Percentiles rank a stretch among this genome's conserved stretches.
phyloP scores from a whole-genome alignment of 2,888 invertebrate genomes.

The Patella pellucida region DNA sequence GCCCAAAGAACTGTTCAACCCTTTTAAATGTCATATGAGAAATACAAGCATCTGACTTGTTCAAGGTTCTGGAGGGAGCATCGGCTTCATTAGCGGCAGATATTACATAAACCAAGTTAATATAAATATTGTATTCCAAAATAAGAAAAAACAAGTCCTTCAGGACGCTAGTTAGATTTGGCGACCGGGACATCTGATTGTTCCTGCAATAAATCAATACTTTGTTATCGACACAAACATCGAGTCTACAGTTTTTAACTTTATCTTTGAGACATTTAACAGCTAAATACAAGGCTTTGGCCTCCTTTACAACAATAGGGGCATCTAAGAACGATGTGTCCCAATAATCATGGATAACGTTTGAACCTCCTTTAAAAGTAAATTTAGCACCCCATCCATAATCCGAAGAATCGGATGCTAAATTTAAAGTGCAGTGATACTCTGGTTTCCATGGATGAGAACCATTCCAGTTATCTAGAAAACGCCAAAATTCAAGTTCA shows the following conservation, averaged over 20 bases:
- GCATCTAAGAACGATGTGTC: neutral
- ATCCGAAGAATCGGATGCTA: neutral
- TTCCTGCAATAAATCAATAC: neutral
- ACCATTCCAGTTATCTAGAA: neutral
- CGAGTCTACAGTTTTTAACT: neutral
- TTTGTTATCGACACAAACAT: neutral
- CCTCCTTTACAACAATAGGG: neutral
- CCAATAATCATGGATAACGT: neutral
- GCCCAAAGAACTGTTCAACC: neutral
- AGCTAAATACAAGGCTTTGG: neutral
- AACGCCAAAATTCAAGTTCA: neutral
- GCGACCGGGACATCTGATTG: neutral
- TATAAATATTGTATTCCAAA: neutral
- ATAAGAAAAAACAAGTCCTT: neutral
- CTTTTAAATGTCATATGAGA: neutral
- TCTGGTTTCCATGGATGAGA: neutral
- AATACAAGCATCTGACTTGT: neutral
- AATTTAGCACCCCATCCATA: neutral
- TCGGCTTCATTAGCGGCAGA: neutral
- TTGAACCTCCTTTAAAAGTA: neutral
- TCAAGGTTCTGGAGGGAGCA: neutral
- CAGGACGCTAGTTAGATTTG: neutral
- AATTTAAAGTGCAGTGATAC: neutral
- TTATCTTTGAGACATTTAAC: neutral
- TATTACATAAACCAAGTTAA: neutral